Evolutionary conservation across 2,797 vertebrate species (phyloP), one percentile per base, ranked within the genome.

Genomic region (Eleutherodactylus coqui): DNA sequence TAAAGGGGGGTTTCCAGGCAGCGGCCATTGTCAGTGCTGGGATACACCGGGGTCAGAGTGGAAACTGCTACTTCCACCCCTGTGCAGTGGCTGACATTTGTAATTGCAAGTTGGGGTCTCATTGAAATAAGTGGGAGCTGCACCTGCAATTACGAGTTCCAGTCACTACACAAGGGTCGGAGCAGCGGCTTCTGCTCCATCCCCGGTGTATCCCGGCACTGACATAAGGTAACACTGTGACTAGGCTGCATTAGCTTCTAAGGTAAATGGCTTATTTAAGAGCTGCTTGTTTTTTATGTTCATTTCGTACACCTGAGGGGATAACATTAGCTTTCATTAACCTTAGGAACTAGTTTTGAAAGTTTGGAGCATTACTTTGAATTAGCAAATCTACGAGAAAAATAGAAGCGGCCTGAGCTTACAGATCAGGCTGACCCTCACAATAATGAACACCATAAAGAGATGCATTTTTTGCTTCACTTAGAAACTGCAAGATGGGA

Each of bases 261-360:
- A 69, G 19, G 36, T 72, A 43, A 72, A 70, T 24, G 69, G 69
- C 36, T 72, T 0, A 87, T 49, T 73, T 47, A 73, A 79, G 27
- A 82, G 73, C 47, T 47, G 70, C 38, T 32, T 86, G 19, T 51
- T 70, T 64, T 70, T 55, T 36, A 21, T 62, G 29, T 82, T 79
- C 49, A 60, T 73, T 64, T 84, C 53, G 49, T 29, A 75, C 81
- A 34, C 67, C 51, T n/a, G 8, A 38, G 67, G 64, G 51, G 29
- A 83, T 41, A 62, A 14, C 86, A 73, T 79, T 87, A 64, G 32
- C 75, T 83, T 79, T 73, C 75, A 87, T 84, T 87, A 87, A 79
- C 45, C 62, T 87, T 75, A 83, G 62, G 49, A 78, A 62, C 49
- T 58, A 38, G 27, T 78, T 45, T 64, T 73, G 32, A 47, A 38